A percentile compares a stretch with the other conserved stretches of the same genome.
These are phyloP conservation scores for Phrynosoma platyrhinos DNA, from an alignment of 2,113 vertebrate species.

Conservation along the genomic window DNA sequence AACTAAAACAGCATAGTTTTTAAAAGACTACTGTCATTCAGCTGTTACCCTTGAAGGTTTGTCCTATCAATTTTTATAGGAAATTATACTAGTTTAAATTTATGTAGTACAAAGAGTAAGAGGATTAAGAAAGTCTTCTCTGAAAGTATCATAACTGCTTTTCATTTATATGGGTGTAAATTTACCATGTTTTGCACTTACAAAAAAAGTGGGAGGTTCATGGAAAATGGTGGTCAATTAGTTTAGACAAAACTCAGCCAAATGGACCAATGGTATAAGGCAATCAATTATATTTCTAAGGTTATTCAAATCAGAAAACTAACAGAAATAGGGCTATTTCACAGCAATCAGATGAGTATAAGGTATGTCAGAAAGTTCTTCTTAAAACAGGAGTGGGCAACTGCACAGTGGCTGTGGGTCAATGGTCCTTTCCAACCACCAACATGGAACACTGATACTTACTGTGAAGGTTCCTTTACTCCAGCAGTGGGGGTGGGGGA, in stretches of 20 bases:
- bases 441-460: no score
- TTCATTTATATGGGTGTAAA: neutral
- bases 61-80: neutral
- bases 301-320: neutral
- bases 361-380: neutral
- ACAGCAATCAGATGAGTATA: neutral
- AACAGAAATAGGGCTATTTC: neutral
- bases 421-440: neutral
- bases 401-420: neutral
- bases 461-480: no score
- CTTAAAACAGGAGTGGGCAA: neutral
- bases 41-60: neutral
- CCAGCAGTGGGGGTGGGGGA: no score
- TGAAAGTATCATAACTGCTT: neutral
- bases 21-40: neutral
- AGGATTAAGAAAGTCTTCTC: neutral
- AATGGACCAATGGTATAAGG: neutral
- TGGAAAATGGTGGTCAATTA: no score
- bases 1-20: no score
- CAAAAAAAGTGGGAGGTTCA: neutral
- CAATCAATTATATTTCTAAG: neutral
- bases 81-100: neutral
- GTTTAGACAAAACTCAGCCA: neutral
- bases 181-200: neutral
- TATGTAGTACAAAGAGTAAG: neutral